A percentile compares a stretch with the other conserved stretches of the same genome.
Conservation (phyloP, 2,888 invertebrate genomes). For the Syritta pipiens region DNA sequence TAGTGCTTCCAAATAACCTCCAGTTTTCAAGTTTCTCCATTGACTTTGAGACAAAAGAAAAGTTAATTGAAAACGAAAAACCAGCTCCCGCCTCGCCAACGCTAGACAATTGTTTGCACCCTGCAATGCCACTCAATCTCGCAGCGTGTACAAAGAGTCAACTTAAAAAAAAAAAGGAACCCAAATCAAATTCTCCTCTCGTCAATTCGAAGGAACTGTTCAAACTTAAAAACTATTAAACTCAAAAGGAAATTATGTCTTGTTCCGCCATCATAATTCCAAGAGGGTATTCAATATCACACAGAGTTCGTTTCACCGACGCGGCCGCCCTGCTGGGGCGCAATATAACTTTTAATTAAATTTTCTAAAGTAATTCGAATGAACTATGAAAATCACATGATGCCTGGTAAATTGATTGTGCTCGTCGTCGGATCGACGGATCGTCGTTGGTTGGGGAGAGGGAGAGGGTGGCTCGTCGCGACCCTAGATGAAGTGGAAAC, state of each 20-base stretch:
- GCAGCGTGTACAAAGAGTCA: neutral
- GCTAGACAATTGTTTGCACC: too few relatives aligned
- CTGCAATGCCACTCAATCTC: neutral
- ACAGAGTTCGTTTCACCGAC: neutral
- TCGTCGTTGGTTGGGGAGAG: neutral
- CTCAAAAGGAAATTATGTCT: constrained; percentile 38
- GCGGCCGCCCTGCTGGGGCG: neutral
- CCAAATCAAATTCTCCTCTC: neutral
- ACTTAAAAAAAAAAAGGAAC: constrained; percentile 1
- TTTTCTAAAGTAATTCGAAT: constrained; percentile 51
- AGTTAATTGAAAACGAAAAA: constrained; percentile 13
- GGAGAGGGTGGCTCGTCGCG: too few relatives aligned
- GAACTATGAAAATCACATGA: constrained; percentile 35
- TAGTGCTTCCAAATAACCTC: neutral
- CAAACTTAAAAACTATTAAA: constrained; percentile 22
- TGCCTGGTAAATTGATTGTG: constrained; percentile 49
- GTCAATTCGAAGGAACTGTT: constrained; percentile 32
- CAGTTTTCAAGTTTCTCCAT: neutral
- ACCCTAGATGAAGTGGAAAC: constrained; percentile 36
- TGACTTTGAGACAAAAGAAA: neutral
- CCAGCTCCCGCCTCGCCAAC: neutral
- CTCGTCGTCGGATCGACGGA: neutral
- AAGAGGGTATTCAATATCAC: constrained; percentile 36
- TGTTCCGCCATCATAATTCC: constrained; percentile 23
- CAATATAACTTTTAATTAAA: constrained; percentile 57